phyloP scores from a whole-genome alignment of 1,140 invertebrate species.

The Calliopsis andreniformis region DNA sequence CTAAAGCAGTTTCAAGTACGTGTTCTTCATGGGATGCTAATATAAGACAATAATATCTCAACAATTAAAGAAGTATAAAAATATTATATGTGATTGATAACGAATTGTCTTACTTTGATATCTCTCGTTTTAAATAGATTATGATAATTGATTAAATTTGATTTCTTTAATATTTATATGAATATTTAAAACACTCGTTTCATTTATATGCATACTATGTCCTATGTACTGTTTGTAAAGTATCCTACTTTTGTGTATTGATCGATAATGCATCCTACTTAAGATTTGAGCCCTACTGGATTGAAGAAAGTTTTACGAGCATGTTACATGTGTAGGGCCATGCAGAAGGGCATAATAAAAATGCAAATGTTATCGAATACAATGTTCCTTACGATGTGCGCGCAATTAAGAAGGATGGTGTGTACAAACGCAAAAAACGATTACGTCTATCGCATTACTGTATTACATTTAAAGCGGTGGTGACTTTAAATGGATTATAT shows the following conservation, averaged over 20 bases:
- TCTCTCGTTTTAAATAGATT: constrained; percentile 25
- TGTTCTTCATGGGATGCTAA: constrained; percentile 43
- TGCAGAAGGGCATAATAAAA: constrained; percentile 41
- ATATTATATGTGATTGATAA: constrained; percentile 22
- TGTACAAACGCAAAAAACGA: constrained; percentile 29
- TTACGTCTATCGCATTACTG: constrained; percentile 33
- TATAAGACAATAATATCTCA: constrained; percentile 55
- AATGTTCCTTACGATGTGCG: constrained; percentile 54
- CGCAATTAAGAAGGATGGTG: constrained; percentile 38
- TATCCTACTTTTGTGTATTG: constrained; percentile 26
- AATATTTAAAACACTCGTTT: neutral
- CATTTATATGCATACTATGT: constrained; percentile 39
- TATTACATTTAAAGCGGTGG: constrained; percentile 41
- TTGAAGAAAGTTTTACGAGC: constrained; percentile 24
- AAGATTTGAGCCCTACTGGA: constrained; percentile 27
- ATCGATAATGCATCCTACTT: constrained; percentile 27
- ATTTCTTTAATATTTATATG: neutral
- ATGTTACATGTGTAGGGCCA: constrained; percentile 46
- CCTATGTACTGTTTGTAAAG: constrained; percentile 41
- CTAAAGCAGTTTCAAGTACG: constrained; percentile 23
- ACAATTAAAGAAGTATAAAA: constrained; percentile 43
- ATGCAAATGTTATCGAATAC: constrained; percentile 50
- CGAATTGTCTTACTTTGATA: constrained; percentile 24
- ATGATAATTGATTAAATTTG: neutral
- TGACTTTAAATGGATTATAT: constrained; percentile 42